These are phyloP conservation scores for Euspilapteryx auroguttella DNA, from an alignment of 2,888 invertebrate genomes.

Conservation along the genomic window DNA sequence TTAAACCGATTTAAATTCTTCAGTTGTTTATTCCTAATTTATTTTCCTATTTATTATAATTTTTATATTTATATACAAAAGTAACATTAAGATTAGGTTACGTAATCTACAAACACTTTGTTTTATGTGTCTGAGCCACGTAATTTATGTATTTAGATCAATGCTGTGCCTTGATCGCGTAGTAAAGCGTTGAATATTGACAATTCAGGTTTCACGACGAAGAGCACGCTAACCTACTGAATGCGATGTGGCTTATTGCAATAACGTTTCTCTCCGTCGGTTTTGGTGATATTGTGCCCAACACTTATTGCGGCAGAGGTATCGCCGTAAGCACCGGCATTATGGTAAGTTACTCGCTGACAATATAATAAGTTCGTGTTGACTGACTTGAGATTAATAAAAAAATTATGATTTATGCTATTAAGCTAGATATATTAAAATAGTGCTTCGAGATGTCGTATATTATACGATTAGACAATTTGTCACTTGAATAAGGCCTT, in stretches of 20 bases:
- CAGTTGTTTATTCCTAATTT: slow-evolving; percentile 17
- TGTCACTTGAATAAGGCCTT: no score
- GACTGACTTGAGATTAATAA: slow-evolving; percentile 35
- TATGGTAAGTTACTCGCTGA: slow-evolving; percentile 81
- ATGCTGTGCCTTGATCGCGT: no score
- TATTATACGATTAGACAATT: no score
- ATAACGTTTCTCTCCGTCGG: slow-evolving; percentile 99
- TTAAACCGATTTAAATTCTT: slow-evolving; percentile 13
- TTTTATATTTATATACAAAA: no score
- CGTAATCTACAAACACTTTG: no score
- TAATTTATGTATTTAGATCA: no score
- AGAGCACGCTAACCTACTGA: slow-evolving; percentile 97
- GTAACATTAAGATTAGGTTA: no score
- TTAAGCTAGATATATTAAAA: not conserved
- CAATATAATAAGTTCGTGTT: slow-evolving; percentile 28
- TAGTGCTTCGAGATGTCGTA: no score
- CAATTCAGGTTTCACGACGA: slow-evolving; percentile 93
- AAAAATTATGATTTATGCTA: not conserved
- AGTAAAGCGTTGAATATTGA: slow-evolving; percentile 48
- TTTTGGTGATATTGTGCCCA: slow-evolving; percentile 99
- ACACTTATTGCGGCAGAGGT: slow-evolving; percentile 99
- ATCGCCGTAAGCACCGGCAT: slow-evolving; percentile 99
- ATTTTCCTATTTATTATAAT: no score
- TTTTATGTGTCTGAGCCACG: no score
- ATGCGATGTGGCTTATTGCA: slow-evolving; percentile 99